Conservation (phyloP, 2,888 invertebrate genomes). For the Phanerotoma sp. region DNA sequence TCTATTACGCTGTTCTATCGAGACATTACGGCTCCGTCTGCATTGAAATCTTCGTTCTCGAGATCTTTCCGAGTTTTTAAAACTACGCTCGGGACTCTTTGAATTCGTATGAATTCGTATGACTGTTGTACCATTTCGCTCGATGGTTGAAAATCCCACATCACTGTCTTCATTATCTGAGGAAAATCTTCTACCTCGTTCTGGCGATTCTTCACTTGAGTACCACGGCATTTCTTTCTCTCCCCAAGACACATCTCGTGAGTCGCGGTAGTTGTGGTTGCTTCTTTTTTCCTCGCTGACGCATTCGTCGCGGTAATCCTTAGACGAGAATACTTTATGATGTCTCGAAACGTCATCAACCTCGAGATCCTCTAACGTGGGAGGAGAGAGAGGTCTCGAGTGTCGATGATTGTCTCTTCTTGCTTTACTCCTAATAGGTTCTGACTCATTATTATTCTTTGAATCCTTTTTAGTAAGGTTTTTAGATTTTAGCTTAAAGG, state of each 20-base stretch:
- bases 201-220: conserved; percentile 38
- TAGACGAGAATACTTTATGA: conserved; percentile 16
- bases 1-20: conserved; percentile 25
- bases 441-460: conserved; percentile 28
- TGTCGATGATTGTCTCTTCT: conserved; percentile 38
- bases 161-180: conserved; percentile 32
- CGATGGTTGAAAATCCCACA: conserved; percentile 36
- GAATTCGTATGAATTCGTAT: conserved; percentile 43
- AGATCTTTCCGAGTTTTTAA: conserved; percentile 12
- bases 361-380: conserved; percentile 28
- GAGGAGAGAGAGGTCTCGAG: conserved; percentile 48
- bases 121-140: conserved; percentile 46
- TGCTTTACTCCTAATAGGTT: conserved; percentile 11
- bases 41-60: conserved; percentile 9
- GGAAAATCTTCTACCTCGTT: conserved; percentile 42
- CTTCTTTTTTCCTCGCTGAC: conserved; percentile 1
- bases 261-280: conserved; percentile 13
- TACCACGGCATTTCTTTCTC: conserved; percentile 23
- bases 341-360: conserved; percentile 12
- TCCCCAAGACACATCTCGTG: conserved; percentile 19
- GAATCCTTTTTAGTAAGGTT: conserved; percentile 18
- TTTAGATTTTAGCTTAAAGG: conserved; percentile 26
- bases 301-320: conserved; percentile 20
- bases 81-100: conserved; percentile 28
- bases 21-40: background rate